A percentile compares a stretch with the other conserved stretches of the same genome.
phyloP scores from a whole-genome alignment of 2,797 vertebrate species.

The Galagoides demidoff region DNA sequence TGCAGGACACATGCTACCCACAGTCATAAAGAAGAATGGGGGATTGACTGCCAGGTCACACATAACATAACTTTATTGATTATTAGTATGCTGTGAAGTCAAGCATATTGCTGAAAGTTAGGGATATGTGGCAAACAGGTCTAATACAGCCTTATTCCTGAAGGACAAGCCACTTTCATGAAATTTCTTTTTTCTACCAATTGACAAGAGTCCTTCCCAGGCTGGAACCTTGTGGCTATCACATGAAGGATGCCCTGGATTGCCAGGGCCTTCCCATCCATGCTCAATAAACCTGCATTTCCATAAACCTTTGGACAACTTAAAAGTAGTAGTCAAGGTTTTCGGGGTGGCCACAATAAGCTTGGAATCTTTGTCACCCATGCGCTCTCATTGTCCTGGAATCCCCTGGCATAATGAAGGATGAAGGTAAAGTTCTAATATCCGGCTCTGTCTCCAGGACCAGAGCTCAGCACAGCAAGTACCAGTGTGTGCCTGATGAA shows the following conservation, averaged over 20 bases:
- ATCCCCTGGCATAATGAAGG: not conserved
- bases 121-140: not conserved
- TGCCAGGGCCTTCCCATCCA: not conserved
- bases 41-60: not conserved
- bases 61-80: not conserved
- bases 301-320: not conserved
- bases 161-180: not conserved
- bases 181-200: not conserved
- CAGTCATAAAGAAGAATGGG: not conserved
- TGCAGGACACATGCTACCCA: not conserved
- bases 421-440: not conserved
- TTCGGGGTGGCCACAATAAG: not conserved
- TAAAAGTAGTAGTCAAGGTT: not conserved
- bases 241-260: not conserved
- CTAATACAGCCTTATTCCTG: not conserved
- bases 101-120: not conserved
- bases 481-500: not conserved
- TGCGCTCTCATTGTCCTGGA: not conserved
- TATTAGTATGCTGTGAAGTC: not conserved
- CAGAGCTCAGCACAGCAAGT: not conserved
- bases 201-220: not conserved
- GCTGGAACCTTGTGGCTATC: not conserved
- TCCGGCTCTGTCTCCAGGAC: not conserved
- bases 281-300: not conserved
- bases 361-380: not conserved